These are phyloP conservation scores for Oncorhynchus masou DNA, from an alignment of 2,113 vertebrate species.

Conservation along the genomic window DNA sequence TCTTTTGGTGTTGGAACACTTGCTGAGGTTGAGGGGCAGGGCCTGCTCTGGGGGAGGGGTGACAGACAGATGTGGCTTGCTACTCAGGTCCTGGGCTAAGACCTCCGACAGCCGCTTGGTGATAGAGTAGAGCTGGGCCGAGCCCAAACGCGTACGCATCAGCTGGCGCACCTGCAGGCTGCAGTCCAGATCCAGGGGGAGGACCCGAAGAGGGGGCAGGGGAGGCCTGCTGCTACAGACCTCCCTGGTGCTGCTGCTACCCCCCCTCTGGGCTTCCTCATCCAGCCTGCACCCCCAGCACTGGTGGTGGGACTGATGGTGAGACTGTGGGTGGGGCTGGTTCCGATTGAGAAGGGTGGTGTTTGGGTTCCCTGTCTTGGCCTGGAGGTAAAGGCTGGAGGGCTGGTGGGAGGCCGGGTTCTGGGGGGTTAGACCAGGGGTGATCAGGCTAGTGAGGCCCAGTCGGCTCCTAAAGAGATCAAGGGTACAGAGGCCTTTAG, in stretches of 20 bases:
- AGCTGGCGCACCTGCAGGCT: constrained; percentile 76
- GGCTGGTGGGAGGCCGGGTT: constrained; percentile 46
- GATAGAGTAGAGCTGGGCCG: constrained; percentile 72
- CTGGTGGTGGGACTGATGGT: constrained; percentile 42
- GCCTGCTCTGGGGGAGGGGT: constrained; percentile 68
- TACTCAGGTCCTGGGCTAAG: constrained; percentile 71
- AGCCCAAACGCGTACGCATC: constrained; percentile 70
- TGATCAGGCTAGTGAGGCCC: constrained; percentile 51
- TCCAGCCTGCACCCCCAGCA: constrained; percentile 48
- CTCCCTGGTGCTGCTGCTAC: constrained; percentile 33
- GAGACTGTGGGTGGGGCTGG: constrained; percentile 1
- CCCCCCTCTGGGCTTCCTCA: constrained; percentile 30
- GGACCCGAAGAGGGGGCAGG: constrained; percentile 71
- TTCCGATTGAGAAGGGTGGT: constrained; percentile 35
- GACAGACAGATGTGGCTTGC: constrained; percentile 34
- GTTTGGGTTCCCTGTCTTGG: constrained; percentile 48
- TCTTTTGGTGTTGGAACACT: constrained; percentile 59
- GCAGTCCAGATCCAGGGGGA: constrained; percentile 78
- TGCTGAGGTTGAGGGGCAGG: constrained; percentile 77
- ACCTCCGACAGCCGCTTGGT: constrained; percentile 74
- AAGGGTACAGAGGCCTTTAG: constrained; percentile 73
- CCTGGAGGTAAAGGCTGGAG: constrained; percentile 46
- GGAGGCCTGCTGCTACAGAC: constrained; percentile 40
- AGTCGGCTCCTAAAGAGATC: constrained; percentile 69
- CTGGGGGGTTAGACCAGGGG: constrained; percentile 49